phyloP scores from a whole-genome alignment of 2,888 invertebrate genomes.

The Dendrolimus houi region DNA sequence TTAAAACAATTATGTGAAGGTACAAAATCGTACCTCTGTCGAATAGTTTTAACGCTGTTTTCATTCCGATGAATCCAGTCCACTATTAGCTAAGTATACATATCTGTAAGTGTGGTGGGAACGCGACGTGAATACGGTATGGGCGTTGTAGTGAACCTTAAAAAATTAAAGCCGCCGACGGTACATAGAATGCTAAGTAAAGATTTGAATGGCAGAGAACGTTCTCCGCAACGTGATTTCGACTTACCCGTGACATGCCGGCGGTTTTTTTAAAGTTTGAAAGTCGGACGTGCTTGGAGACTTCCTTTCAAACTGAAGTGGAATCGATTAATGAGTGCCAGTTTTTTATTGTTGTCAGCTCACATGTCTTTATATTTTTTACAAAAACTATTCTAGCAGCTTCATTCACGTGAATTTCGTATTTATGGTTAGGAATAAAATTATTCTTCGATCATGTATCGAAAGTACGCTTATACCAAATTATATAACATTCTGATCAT shows the following conservation, averaged over 20 bases:
- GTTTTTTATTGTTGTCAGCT: constrained; percentile 29
- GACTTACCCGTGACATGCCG: constrained; percentile 53
- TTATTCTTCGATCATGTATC: too few relatives aligned
- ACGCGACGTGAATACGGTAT: constrained; percentile 62
- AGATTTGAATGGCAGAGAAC: constrained; percentile 56
- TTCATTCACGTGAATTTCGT: too few relatives aligned
- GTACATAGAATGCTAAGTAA: constrained; percentile 64
- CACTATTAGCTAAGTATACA: constrained; percentile 60
- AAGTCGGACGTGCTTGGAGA: constrained; percentile 43
- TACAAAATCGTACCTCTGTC: constrained; percentile 19
- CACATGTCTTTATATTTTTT: constrained; percentile 13
- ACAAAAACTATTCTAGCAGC: too few relatives aligned
- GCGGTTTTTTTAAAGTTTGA: constrained; percentile 42
- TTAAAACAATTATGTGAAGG: constrained; percentile 24
- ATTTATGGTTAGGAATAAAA: too few relatives aligned
- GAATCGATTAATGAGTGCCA: constrained; percentile 48
- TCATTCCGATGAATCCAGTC: constrained; percentile 26
- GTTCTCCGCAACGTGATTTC: constrained; percentile 43
- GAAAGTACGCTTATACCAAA: too few relatives aligned
- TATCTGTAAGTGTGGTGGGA: constrained; percentile 58
- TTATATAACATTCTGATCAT: too few relatives aligned
- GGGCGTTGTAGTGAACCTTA: constrained; percentile 56
- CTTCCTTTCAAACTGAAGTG: constrained; percentile 37
- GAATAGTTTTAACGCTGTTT: constrained; percentile 15
- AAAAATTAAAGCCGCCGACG: constrained; percentile 60